Evolutionary conservation across 2,797 vertebrate genomes (phyloP).

Genomic region (Champsocephalus esox): DNA sequence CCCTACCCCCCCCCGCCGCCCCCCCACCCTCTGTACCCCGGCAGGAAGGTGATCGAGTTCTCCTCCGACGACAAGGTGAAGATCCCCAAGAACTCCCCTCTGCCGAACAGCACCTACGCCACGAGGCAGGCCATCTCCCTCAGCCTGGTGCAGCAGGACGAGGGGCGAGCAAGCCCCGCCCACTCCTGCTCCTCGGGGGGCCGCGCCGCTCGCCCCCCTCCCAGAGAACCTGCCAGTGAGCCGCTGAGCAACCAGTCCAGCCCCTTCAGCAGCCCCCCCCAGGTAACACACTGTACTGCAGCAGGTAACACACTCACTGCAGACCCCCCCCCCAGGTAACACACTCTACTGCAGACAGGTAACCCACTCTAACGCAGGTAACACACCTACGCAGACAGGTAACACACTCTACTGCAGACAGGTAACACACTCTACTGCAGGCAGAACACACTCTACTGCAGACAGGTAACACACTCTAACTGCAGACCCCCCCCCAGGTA

Average conservation of each 20-base stretch:
- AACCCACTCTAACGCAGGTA: too few relatives aligned
- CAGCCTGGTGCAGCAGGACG: conserved; percentile 91
- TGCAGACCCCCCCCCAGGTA: too few relatives aligned
- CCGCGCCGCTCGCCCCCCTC: conserved; percentile 55
- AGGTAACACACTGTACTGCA: too few relatives aligned
- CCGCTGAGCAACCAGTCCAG: conserved; percentile 87
- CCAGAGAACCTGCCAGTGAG: conserved; percentile 64
- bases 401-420: too few relatives aligned
- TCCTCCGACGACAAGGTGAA: conserved; percentile 94
- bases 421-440: too few relatives aligned
- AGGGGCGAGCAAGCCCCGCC: conserved; percentile 85
- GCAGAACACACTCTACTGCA: too few relatives aligned
- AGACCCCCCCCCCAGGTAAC: too few relatives aligned
- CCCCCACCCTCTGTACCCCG: conserved; percentile 91
- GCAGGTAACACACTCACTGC: too few relatives aligned
- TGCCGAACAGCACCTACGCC: conserved; percentile 97
- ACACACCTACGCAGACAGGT: too few relatives aligned
- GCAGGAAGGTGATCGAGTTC: conserved; percentile 97
- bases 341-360: too few relatives aligned
- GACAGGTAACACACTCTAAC: too few relatives aligned
- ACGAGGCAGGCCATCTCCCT: conserved; percentile 97
- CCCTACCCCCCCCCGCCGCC: conserved; percentile 92
- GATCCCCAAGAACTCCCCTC: conserved; percentile 95
- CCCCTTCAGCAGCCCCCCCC: conserved; percentile 89
- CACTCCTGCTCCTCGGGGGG: conserved; percentile 76